Conservation (phyloP, 2,113 vertebrate genomes). For the Anthoscopus minutus region DNA sequence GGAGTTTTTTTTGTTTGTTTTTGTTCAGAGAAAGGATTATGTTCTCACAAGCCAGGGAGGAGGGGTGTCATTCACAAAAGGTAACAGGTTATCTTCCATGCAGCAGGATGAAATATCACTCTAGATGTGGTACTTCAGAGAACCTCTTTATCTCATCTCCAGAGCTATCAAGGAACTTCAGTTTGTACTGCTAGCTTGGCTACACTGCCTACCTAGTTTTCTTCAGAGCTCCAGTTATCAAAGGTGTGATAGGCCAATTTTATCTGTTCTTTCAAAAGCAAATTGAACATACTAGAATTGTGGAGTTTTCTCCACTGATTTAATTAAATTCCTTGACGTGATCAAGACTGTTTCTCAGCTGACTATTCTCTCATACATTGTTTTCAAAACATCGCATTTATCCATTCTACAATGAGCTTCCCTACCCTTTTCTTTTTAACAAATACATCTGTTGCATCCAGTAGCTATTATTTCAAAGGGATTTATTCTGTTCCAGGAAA, state of each 20-base stretch:
- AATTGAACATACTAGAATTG: not conserved
- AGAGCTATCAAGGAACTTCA: not conserved
- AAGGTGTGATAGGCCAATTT: not conserved
- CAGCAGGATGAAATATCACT: constrained; percentile 55
- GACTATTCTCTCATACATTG: not conserved
- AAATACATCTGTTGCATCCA: not conserved
- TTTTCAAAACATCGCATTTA: not conserved
- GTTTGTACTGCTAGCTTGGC: not conserved
- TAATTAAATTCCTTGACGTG: not conserved
- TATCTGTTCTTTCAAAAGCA: not conserved
- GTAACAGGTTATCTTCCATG: constrained; percentile 14
- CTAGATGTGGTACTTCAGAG: not conserved
- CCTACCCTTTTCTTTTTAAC: not conserved
- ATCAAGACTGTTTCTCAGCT: not conserved
- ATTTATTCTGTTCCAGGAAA: not conserved
- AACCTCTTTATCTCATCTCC: constrained; percentile 3
- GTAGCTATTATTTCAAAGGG: not conserved
- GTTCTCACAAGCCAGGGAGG: not conserved
- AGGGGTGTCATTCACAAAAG: not conserved
- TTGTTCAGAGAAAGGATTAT: not conserved
- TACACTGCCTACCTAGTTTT: not conserved
- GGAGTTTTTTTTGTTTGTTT: not conserved
- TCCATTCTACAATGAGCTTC: not conserved
- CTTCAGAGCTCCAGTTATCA: not conserved
- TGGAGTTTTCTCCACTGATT: not conserved